Conservation (phyloP, 2,113 vertebrate species). For the Phycodurus eques region DNA sequence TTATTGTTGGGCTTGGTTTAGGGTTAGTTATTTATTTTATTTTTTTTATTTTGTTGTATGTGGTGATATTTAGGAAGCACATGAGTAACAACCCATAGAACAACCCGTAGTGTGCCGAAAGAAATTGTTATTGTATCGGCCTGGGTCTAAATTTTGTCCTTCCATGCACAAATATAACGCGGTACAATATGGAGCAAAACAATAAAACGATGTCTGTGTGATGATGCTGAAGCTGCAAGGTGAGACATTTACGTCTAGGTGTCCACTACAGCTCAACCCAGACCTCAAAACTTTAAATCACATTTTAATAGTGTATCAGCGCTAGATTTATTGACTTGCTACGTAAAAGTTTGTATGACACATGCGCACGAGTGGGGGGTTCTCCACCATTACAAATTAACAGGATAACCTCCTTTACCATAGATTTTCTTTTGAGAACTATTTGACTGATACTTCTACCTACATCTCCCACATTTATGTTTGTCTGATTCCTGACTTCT, state of each 20-base stretch:
- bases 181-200: not conserved
- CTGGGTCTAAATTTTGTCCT: not conserved
- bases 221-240: conserved; percentile 8
- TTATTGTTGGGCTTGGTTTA: too few species aligned
- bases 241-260: conserved; percentile 23
- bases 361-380: not conserved
- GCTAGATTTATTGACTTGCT: conserved; percentile 42
- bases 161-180: not conserved
- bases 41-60: not conserved
- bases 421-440: not conserved
- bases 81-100: not conserved
- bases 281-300: conserved; percentile 48
- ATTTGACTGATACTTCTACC: not conserved
- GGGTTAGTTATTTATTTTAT: not conserved
- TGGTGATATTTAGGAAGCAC: not conserved
- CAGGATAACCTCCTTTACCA: not conserved
- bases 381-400: not conserved
- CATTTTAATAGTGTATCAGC: conserved; percentile 35
- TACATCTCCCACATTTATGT: not conserved
- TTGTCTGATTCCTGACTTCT: not conserved
- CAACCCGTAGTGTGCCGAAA: not conserved
- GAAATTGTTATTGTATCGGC: not conserved
- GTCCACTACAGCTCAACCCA: conserved; percentile 2
- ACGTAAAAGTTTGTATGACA: conserved; percentile 31
- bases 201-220: not conserved